These are phyloP conservation scores for Arothron firmamentum DNA, from an alignment of 2,113 vertebrate species.

Conservation along the genomic window DNA sequence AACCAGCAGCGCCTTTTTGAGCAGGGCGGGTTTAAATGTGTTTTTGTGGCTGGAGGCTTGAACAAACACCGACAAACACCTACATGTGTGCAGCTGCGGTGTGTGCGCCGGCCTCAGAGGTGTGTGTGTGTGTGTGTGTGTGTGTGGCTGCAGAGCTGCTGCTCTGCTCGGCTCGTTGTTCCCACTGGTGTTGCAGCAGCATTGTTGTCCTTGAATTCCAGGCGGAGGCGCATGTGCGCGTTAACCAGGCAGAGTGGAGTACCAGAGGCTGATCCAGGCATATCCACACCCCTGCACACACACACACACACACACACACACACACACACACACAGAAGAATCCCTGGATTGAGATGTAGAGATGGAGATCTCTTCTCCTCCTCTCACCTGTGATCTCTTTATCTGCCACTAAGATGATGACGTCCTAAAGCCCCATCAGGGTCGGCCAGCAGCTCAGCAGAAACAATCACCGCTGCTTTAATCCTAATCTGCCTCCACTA, in stretches of 20 bases:
- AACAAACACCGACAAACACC: too few species aligned
- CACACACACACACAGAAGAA: constrained; percentile 5
- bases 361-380: not conserved
- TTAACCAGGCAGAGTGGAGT: constrained; percentile 51
- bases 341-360: not conserved
- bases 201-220: constrained; percentile 61
- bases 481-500: constrained; percentile 53
- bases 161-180: not conserved
- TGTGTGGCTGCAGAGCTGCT: not conserved
- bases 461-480: constrained; percentile 17
- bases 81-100: not conserved
- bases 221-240: constrained; percentile 49
- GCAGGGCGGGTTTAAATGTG: too few species aligned
- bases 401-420: constrained; percentile 31
- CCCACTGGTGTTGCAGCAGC: constrained; percentile 30
- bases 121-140: not conserved
- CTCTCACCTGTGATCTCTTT: constrained; percentile 28
- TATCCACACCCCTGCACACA: not conserved
- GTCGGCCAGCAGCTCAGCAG: constrained; percentile 3
- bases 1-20: too few species aligned
- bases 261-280: not conserved
- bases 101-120: not conserved
- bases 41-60: too few species aligned
- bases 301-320: too few species aligned
- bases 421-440: constrained; percentile 35